A percentile compares a stretch with the other conserved stretches of the same genome.
Conservation (phyloP, 2,888 invertebrate species). For the Platycheirus albimanus region DNA sequence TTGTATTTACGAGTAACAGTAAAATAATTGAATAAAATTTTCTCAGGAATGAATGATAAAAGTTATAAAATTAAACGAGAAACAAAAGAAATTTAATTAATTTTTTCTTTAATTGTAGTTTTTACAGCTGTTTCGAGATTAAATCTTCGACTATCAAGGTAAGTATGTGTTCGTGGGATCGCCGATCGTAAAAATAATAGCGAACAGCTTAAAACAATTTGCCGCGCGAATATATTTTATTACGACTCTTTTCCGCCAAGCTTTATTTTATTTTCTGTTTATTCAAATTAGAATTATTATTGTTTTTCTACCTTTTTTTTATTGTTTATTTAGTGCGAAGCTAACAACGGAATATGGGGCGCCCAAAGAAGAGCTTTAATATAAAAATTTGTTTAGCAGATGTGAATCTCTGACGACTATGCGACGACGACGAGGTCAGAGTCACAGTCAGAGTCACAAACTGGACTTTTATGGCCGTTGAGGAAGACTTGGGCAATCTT, state of each 20-base stretch:
- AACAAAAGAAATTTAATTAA: slow-evolving; percentile 29
- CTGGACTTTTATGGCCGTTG: slow-evolving; percentile 49
- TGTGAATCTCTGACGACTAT: too few relatives aligned
- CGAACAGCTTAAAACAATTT: slow-evolving; percentile 54
- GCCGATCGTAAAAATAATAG: slow-evolving; percentile 57
- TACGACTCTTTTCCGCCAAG: slow-evolving; percentile 61
- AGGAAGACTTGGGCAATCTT: slow-evolving; percentile 38
- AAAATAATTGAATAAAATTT: slow-evolving; percentile 48
- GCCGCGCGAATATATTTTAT: slow-evolving; percentile 61
- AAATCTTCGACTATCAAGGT: slow-evolving; percentile 17
- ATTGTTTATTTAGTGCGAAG: slow-evolving; percentile 54
- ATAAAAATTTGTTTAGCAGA: slow-evolving; percentile 36
- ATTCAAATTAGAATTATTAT: slow-evolving; percentile 38
- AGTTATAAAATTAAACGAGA: slow-evolving; percentile 47
- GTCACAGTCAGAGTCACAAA: slow-evolving; percentile 14
- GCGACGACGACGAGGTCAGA: slow-evolving; percentile 47
- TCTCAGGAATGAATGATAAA: slow-evolving; percentile 53
- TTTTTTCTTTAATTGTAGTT: slow-evolving; percentile 21
- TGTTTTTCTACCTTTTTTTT: slow-evolving; percentile 18
- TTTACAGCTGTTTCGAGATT: slow-evolving; percentile 51
- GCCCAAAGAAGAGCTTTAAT: slow-evolving; percentile 13
- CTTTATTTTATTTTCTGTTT: slow-evolving; percentile 71
- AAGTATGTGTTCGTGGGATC: slow-evolving; percentile 23
- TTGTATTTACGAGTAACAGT: neutral
- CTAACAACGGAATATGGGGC: slow-evolving; percentile 18